Conservation (phyloP, 2,113 vertebrate genomes). For the Shinisaurus crocodilurus region DNA sequence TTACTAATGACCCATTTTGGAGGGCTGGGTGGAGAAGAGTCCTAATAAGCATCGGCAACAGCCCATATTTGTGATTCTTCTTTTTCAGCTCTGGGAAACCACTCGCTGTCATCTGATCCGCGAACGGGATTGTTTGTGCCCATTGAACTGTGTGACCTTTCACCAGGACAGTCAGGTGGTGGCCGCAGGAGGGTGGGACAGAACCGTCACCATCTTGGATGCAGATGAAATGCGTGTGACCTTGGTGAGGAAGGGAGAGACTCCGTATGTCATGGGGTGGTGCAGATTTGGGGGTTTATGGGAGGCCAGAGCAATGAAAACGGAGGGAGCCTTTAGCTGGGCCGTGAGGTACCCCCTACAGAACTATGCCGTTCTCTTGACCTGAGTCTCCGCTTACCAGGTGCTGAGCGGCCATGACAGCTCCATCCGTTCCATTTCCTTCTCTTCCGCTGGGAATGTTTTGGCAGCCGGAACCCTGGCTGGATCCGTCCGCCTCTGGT, state of each 20-base stretch:
- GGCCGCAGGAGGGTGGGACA: conserved; percentile 85
- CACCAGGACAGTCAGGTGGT: conserved; percentile 79
- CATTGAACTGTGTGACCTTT: conserved; percentile 83
- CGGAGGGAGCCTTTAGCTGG: background rate
- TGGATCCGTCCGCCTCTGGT: conserved; percentile 86
- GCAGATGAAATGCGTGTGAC: conserved; percentile 66
- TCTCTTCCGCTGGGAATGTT: conserved; percentile 75
- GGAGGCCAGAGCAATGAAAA: background rate
- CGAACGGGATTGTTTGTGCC: background rate
- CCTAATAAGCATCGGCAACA: background rate
- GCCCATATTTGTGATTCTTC: background rate
- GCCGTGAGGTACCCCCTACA: background rate
- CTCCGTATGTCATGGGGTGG: background rate
- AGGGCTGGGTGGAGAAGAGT: no score
- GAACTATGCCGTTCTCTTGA: background rate
- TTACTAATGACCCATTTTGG: no score
- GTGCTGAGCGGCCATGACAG: conserved; percentile 74
- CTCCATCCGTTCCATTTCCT: conserved; percentile 82
- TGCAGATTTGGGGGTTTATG: background rate
- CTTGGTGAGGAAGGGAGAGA: conserved; percentile 46
- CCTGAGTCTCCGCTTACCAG: conserved; percentile 53
- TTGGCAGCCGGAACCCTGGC: conserved; percentile 82
- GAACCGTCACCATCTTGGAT: conserved; percentile 77
- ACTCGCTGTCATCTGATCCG: conserved; percentile 61
- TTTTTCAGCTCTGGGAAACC: conserved; percentile 84